Percentiles rank a stretch among this genome's conserved stretches.
Evolutionary conservation across 1,140 invertebrate genomes (phyloP).

Genomic region (Pogonomyrmex barbatus): DNA sequence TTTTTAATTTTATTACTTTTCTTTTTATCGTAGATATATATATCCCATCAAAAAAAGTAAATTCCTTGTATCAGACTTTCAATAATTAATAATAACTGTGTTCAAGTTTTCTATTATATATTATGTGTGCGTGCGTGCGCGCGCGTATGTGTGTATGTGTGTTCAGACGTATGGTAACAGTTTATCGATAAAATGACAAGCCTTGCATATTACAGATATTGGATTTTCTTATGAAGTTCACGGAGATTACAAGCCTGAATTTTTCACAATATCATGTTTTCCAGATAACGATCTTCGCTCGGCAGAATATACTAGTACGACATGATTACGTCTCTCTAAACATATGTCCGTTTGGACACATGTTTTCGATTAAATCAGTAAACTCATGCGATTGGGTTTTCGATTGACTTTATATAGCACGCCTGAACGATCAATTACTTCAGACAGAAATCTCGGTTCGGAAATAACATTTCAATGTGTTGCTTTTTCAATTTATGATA

Average conservation of each 20-base stretch:
- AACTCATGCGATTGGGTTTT: conserved; percentile 31
- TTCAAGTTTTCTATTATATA: conserved; percentile 32
- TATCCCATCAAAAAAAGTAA: neutral
- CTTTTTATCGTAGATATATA: neutral
- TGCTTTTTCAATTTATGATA: conserved; percentile 54
- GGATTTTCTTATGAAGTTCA: conserved; percentile 49
- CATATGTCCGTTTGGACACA: conserved; percentile 13
- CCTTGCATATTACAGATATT: conserved; percentile 34
- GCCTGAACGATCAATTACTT: conserved; percentile 38
- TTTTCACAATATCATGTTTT: conserved; percentile 36
- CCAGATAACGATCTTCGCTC: neutral
- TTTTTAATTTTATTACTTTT: neutral
- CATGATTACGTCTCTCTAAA: conserved; percentile 19
- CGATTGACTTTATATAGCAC: conserved; percentile 46
- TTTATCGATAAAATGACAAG: conserved; percentile 56
- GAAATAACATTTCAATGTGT: conserved; percentile 27
- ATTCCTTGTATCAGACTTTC: neutral
- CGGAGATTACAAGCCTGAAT: conserved; percentile 36
- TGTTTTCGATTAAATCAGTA: conserved; percentile 43
- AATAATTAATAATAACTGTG: conserved; percentile 31
- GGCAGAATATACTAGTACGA: neutral
- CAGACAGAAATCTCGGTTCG: conserved; percentile 38
- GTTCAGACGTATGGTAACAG: conserved; percentile 21
- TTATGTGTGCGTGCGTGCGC: no score
- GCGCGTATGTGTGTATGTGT: no score